Evolutionary conservation across 2,888 invertebrate species (phyloP), one percentile per base, ranked within the genome.

Genomic region (Lasioglossum marginatum): DNA sequence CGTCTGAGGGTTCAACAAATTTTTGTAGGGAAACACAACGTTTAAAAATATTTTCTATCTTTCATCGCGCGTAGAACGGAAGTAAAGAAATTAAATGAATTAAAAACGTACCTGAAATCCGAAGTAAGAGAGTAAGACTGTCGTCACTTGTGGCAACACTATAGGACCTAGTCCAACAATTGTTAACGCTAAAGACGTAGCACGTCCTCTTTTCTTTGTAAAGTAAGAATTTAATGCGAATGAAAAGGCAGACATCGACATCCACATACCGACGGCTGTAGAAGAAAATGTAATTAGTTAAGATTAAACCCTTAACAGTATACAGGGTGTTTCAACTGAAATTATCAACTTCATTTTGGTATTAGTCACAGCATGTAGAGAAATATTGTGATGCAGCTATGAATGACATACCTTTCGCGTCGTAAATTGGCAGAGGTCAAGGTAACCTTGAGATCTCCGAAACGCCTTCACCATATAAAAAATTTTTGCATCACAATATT

Each of bases 161-260:
- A 97, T 97, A n/a, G 97, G 96, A 1, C 97, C 97, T 4, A 97
- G 92, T 1, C 97, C 97, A 27, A 97, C 96, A 4, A 97, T 94
- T 1, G 97, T 97, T 96, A 97, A 96, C 52, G 96, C 96, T 8
- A 96, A 94, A 0, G 97, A 97, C 43, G 97, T 95, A 0, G 97
- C 97, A 92, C 96, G 96, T 60, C 96, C 96, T 91, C 97, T 95
- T 92, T 96, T 96, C 87, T 96, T 96, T 88, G 95, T 96, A 92
- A 97, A 97, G 93, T 96, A 97, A 6, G 97, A 96, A 94, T 97
- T 97, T 74, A 97, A 94, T 40, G 97, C 97, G 91, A 97, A 94
- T 31, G 96, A 96, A 92, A 96, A 97, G 4, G 97, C 96, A 48
- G 96, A 96, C 96, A 96, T 96, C 1, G 96, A 96, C 81, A 97